These are phyloP conservation scores for Lordiphosa mommai DNA, from an alignment of 1,140 invertebrate species.

Conservation along the genomic window DNA sequence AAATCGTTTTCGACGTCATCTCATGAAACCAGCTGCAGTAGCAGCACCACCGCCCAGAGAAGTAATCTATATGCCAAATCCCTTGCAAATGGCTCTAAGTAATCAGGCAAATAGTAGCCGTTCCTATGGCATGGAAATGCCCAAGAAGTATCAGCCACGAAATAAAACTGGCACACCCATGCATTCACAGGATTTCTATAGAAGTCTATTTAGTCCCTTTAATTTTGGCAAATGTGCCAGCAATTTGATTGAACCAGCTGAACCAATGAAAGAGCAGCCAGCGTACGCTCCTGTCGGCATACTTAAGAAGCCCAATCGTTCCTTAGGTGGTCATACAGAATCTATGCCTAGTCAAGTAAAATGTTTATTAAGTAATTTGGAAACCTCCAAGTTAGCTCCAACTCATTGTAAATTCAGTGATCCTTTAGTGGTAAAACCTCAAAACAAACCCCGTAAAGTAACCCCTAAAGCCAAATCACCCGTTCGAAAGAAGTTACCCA, in stretches of 20 bases:
- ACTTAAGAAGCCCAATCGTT: constrained; percentile 5
- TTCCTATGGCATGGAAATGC: too few species aligned
- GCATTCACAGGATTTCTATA: background rate
- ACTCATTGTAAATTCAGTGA: background rate
- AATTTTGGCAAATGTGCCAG: constrained; percentile 31
- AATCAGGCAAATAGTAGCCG: too few species aligned
- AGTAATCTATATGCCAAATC: background rate
- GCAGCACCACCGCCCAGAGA: background rate
- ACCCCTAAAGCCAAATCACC: background rate
- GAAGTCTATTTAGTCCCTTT: constrained; percentile 4
- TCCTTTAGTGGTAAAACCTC: background rate
- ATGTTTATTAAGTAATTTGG: background rate
- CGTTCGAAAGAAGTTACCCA: background rate
- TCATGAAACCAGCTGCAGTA: constrained; percentile 11
- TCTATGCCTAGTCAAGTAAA: background rate
- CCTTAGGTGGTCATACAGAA: background rate
- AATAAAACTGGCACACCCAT: too few species aligned
- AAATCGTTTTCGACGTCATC: constrained; percentile 19
- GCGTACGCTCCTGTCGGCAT: constrained; percentile 8
- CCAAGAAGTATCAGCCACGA: too few species aligned
- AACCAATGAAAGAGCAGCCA: background rate
- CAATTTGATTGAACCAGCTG: background rate
- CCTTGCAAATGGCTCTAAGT: too few species aligned
- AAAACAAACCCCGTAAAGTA: background rate
- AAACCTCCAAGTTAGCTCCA: background rate